Conservation (phyloP, 2,888 invertebrate species). For the Cerastis rubricosa region DNA sequence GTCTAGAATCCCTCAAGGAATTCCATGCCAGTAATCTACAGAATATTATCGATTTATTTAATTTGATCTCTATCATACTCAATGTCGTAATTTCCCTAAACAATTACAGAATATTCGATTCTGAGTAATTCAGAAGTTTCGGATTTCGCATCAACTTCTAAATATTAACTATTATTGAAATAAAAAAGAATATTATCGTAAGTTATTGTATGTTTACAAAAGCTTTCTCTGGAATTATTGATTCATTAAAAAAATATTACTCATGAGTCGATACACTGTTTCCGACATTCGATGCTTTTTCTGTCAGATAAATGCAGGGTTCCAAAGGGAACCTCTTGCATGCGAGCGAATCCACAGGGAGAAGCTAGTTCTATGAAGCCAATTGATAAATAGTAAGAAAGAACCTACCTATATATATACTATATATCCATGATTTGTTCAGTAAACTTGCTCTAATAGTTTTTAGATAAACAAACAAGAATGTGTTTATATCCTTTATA, state of each 20-base stretch:
- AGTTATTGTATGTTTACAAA: background rate
- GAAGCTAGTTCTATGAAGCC: background rate
- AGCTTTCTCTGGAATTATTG: background rate
- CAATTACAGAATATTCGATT: background rate
- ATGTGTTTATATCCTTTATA: slow-evolving; percentile 14
- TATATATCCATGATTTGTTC: slow-evolving; percentile 2
- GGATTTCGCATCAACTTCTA: background rate
- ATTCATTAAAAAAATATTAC: background rate
- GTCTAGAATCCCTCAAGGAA: background rate
- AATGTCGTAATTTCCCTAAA: background rate
- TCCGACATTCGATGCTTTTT: background rate
- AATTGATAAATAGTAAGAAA: background rate
- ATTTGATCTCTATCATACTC: background rate
- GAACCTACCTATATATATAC: slow-evolving; percentile 10
- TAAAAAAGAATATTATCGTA: background rate
- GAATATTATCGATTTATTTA: background rate
- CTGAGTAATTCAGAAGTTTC: background rate
- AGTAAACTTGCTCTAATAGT: background rate
- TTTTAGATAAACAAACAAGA: slow-evolving; percentile 11
- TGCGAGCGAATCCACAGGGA: background rate
- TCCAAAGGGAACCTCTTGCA: background rate
- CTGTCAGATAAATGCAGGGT: background rate
- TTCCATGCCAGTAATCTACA: background rate
- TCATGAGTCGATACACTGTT: background rate
- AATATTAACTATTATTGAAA: background rate